These are phyloP conservation scores for Chrysochloris asiatica DNA, from an alignment of 2,113 vertebrate genomes.

Conservation along the genomic window DNA sequence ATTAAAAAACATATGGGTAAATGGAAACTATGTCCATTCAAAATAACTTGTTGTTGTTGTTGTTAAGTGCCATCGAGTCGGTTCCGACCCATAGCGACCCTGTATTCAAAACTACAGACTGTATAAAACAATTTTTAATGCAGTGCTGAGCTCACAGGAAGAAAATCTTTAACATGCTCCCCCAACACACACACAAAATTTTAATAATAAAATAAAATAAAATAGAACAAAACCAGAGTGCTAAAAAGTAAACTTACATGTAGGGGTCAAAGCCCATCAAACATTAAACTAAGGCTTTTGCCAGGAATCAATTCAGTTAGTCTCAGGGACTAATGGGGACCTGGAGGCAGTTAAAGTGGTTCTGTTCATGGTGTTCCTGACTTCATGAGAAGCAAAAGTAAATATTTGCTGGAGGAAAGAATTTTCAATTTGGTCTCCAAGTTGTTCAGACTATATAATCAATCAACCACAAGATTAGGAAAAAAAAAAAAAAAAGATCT, in stretches of 20 bases:
- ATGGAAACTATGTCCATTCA: background rate
- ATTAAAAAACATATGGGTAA: background rate
- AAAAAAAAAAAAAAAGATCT: background rate
- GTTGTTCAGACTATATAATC: background rate
- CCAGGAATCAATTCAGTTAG: background rate
- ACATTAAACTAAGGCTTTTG: background rate
- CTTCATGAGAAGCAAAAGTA: background rate
- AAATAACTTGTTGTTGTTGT: background rate
- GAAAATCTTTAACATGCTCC: background rate
- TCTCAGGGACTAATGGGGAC: background rate
- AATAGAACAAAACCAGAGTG: background rate
- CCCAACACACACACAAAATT: background rate
- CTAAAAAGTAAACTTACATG: background rate
- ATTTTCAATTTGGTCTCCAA: background rate
- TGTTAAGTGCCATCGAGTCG: too few relatives aligned
- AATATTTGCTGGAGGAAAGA: background rate
- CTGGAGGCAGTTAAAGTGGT: background rate
- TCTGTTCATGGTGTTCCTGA: background rate
- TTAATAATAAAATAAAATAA: background rate
- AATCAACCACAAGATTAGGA: background rate
- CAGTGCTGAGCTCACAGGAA: background rate
- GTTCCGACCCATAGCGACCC: too few relatives aligned
- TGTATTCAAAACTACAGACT: background rate
- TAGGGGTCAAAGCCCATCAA: background rate
- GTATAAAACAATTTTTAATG: background rate